Conservation (phyloP, 2,888 invertebrate species). For the Toxonevra muliebris region DNA sequence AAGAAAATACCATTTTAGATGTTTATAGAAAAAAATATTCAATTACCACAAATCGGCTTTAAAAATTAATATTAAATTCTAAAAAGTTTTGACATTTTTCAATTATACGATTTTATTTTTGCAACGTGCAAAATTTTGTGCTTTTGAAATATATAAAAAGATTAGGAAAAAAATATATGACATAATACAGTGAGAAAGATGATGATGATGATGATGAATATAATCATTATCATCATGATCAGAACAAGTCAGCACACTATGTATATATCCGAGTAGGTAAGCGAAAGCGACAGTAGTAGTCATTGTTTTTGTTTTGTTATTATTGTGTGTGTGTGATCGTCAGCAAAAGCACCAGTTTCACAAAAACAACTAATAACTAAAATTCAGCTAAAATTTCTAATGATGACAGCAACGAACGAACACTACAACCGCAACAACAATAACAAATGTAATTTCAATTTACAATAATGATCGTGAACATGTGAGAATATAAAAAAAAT, state of each 20-base stretch:
- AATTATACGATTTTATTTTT: background rate
- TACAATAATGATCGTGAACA: no score
- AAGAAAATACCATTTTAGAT: no score
- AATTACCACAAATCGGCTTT: conserved; percentile 5
- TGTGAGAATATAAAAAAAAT: no score
- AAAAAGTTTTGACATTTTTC: background rate
- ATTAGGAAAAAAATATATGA: conserved; percentile 43
- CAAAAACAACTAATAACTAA: conserved; percentile 3
- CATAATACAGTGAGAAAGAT: conserved; percentile 47
- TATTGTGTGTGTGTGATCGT: conserved; percentile 5
- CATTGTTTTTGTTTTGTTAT: background rate
- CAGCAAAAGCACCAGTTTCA: conserved; percentile 11
- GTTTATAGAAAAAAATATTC: background rate
- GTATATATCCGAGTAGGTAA: conserved; percentile 33
- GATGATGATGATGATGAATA: conserved; percentile 20
- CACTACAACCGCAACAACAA: no score
- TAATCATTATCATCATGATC: background rate
- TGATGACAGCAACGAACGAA: no score
- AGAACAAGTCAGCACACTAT: conserved; percentile 27
- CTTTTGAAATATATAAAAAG: no score
- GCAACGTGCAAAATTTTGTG: background rate
- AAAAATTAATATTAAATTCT: background rate
- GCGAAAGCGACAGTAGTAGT: conserved; percentile 22
- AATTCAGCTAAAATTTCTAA: background rate
- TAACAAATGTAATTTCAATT: no score